phyloP scores from a whole-genome alignment of 2,113 vertebrate species.

The Oncorhynchus masou region DNA sequence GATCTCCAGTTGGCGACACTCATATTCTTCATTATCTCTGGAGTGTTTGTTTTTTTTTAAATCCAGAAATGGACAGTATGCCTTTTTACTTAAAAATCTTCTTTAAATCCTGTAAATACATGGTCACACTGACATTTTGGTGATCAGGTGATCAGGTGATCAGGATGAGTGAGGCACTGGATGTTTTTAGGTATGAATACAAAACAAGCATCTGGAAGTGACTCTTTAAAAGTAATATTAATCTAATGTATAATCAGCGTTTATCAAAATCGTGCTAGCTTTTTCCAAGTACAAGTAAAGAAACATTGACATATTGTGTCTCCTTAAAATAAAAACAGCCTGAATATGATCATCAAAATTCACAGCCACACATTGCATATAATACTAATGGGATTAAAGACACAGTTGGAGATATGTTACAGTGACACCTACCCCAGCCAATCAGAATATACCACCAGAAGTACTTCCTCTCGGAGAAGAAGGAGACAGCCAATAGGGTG shows the following conservation, averaged over 20 bases:
- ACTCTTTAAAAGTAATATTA: not conserved
- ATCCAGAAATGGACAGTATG: too few relatives aligned
- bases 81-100: too few relatives aligned
- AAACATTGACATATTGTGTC: not conserved
- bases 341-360: not conserved
- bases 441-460: conserved; percentile 89
- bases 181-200: not conserved
- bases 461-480: conserved; percentile 92
- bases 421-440: conserved; percentile 87
- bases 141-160: not conserved
- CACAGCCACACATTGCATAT: conserved; percentile 19
- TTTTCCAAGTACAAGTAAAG: not conserved
- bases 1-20: not conserved
- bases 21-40: not conserved
- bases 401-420: too few relatives aligned
- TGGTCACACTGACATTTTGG: too few relatives aligned
- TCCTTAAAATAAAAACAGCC: not conserved
- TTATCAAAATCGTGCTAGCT: not conserved
- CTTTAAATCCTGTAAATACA: too few relatives aligned
- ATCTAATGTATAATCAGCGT: not conserved
- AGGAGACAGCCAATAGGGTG: conserved; percentile 86
- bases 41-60: too few relatives aligned
- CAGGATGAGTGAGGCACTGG: not conserved
- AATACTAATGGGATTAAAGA: not conserved
- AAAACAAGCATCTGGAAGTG: not conserved